Percentiles rank a stretch among this genome's conserved stretches.
Conservation (phyloP, 2,888 invertebrate species). For the Acleris laterana region DNA sequence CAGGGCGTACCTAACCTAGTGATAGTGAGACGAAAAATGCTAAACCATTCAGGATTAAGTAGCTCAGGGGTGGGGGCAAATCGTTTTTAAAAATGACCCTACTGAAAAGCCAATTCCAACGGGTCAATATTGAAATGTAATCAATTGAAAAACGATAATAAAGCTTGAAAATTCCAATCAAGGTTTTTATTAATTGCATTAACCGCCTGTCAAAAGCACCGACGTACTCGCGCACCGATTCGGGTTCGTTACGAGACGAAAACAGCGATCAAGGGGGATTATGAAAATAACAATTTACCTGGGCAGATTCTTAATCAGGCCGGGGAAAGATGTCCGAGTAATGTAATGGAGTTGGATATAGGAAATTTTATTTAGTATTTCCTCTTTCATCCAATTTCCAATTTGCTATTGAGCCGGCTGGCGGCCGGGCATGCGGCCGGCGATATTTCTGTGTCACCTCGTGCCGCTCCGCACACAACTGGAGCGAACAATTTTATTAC, state of each 20-base stretch:
- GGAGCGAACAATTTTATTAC: slow-evolving; percentile 43
- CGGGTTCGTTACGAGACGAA: slow-evolving; percentile 20
- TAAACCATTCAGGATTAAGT: too few relatives aligned
- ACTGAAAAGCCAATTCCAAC: too few relatives aligned
- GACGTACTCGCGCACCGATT: slow-evolving; percentile 15
- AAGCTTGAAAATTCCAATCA: slow-evolving; percentile 23
- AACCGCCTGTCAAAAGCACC: slow-evolving; percentile 28
- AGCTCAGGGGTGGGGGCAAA: too few relatives aligned
- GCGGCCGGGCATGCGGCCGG: slow-evolving; percentile 38
- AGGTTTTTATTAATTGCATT: slow-evolving; percentile 33
- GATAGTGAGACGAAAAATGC: too few relatives aligned
- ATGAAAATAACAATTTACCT: slow-evolving; percentile 14
- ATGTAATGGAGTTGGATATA: slow-evolving; percentile 57
- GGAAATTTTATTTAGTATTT: slow-evolving; percentile 58
- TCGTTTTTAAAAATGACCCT: too few relatives aligned
- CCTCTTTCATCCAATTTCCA: slow-evolving; percentile 61
- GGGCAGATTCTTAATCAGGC: slow-evolving; percentile 24
- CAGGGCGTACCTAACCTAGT: too few relatives aligned
- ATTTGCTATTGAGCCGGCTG: slow-evolving; percentile 51
- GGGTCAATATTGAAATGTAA: slow-evolving; percentile 2
- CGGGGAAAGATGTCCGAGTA: slow-evolving; percentile 43
- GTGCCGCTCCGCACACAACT: slow-evolving; percentile 51
- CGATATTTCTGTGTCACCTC: slow-evolving; percentile 66
- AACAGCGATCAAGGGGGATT: slow-evolving; percentile 21
- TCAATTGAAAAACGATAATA: slow-evolving; percentile 10